Base-by-base conservation (phyloP, 2,113 vertebrate species). In the Rhinogobius similis region DNA sequence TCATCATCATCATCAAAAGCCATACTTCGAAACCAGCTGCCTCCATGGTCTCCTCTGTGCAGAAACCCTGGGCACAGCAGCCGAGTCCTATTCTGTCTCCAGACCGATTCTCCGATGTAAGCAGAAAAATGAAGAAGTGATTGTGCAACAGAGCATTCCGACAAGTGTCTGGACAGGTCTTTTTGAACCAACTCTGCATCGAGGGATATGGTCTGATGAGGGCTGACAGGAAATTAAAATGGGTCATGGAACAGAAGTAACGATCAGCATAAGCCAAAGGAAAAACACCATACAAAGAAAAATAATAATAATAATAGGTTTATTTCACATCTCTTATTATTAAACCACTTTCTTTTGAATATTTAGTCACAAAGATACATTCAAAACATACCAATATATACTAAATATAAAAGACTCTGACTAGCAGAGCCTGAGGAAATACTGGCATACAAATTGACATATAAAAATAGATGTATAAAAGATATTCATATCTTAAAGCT, bases 111-210 rank as follows among this genome's bases (percentile, higher is more conserved):
- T n/a, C 59, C 20, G 10, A 23, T 63, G 20, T 14, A 24, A 39
- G 36, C 62, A 43, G 38, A 21, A 24, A 21, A 44, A 53, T 24
- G 24, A 39, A 55, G 52, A 24, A 73, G 39, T 62, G 80, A 72
- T 67, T 27, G 71, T 39, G 67, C 69, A 16, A 48, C 39, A 44
- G 70, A 69, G 52, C 77, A 70, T 86, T 86, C 82, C 77, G 68
- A 58, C 24, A 61, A 75, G 11, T 79, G 79, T 79, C 73, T 80
- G 64, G 72, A 78, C 83, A 86, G 63, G 50, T 53, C 70, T 14
- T 20, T 52, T 43, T 5, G 50, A 16, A 62, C 36, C 10, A 59
- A 52, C 7, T 38, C 12, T 36, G 20, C 10, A 38, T 61, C 21
- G 29, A 38, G 29, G 29, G 16, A 61, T n/a, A n/a, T n/a, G 10